phyloP scores from a whole-genome alignment of 2,888 invertebrate genomes.

The Brachyopa scutellaris region DNA sequence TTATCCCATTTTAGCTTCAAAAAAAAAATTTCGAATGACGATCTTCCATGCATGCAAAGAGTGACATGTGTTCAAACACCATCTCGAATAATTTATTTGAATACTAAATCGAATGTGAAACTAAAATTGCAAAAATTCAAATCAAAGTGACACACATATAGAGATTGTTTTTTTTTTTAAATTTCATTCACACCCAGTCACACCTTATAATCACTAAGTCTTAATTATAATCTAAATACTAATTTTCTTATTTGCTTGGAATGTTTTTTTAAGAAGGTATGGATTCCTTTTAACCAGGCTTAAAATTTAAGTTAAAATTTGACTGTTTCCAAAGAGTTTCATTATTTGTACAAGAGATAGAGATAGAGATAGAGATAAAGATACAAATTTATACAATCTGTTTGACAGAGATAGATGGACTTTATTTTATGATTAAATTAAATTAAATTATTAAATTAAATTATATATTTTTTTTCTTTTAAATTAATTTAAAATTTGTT shows the following conservation, averaged over 20 bases:
- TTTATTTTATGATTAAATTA: conserved; percentile 27
- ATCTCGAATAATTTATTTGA: conserved; percentile 9
- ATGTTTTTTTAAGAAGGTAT: conserved; percentile 71
- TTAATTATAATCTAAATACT: not conserved
- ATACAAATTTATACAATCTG: conserved; percentile 67
- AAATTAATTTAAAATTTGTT: not conserved
- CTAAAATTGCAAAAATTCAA: conserved; percentile 46
- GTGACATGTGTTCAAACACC: too few species aligned
- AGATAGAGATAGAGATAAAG: conserved; percentile 29
- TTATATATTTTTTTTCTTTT: not conserved
- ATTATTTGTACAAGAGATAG: conserved; percentile 69
- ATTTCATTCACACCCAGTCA: conserved; percentile 14
- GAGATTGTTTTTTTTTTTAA: too few species aligned
- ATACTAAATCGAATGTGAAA: conserved; percentile 70
- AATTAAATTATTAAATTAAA: conserved; percentile 33
- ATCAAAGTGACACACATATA: conserved; percentile 25
- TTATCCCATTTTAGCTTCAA: conserved; percentile 75
- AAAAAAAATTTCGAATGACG: conserved; percentile 4
- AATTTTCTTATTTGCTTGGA: conserved; percentile 56
- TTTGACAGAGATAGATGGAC: conserved; percentile 65
- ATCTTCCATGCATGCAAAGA: not conserved
- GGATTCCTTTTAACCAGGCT: conserved; percentile 67
- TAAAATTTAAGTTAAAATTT: conserved; percentile 71
- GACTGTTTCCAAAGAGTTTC: conserved; percentile 72
- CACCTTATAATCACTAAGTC: not conserved